Conservation (phyloP, 2,888 invertebrate genomes). For the Tinea trinotella region DNA sequence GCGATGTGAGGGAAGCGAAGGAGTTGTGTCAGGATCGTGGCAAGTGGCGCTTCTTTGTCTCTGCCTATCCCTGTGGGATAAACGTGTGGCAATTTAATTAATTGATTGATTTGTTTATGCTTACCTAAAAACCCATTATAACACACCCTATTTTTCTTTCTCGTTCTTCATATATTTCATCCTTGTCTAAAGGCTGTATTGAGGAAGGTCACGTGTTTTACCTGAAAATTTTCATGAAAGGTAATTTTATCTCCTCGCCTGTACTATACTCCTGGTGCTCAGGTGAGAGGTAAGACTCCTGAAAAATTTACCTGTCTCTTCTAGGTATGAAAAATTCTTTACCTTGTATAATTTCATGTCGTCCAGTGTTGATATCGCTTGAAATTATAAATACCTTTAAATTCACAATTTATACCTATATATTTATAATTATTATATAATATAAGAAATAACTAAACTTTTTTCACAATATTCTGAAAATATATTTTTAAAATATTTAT, state of each 20-base stretch:
- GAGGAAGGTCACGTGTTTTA: background rate
- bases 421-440: too few relatives aligned
- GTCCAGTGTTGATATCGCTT: too few relatives aligned
- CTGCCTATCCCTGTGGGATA: too few relatives aligned
- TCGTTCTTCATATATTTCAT: background rate
- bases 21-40: too few relatives aligned
- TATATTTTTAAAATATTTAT: background rate
- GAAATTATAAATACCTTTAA: background rate
- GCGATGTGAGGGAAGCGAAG: too few relatives aligned
- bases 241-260: background rate
- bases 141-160: background rate
- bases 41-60: too few relatives aligned
- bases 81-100: too few relatives aligned
- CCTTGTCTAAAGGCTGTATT: background rate
- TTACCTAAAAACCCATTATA: too few relatives aligned
- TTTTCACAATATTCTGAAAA: background rate
- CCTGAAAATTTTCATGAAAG: conserved; percentile 2
- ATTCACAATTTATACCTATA: too few relatives aligned
- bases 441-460: background rate
- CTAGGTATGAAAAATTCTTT: conserved; percentile 22
- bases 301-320: conserved; percentile 47
- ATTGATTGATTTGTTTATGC: too few relatives aligned
- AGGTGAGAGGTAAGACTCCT: conserved; percentile 64
- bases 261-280: conserved; percentile 42
- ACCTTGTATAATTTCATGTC: background rate